Conservation (phyloP, 2,888 invertebrate species). For the Cremastobaeus sp. region DNA sequence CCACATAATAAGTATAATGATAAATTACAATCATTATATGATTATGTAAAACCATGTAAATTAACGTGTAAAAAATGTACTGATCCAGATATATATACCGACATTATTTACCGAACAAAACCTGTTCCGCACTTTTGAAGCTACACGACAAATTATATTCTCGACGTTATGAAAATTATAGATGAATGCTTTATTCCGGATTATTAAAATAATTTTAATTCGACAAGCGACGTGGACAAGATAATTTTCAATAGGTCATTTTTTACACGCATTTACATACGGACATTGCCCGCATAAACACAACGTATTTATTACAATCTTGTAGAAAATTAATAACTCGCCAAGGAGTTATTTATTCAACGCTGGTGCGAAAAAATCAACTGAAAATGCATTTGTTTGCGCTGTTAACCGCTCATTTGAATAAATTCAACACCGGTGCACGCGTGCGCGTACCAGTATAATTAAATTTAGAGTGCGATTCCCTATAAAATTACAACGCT, state of each 20-base stretch:
- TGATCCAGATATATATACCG: neutral
- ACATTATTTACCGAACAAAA: neutral
- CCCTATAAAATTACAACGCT: conserved; percentile 8
- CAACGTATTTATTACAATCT: too few species aligned
- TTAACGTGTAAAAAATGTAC: neutral
- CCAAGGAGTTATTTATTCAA: too few species aligned
- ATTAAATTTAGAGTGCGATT: too few species aligned
- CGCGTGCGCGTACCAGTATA: too few species aligned
- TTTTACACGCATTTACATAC: too few species aligned
- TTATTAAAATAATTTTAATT: neutral
- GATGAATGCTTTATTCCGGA: neutral
- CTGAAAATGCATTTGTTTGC: too few species aligned
- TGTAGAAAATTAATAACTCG: too few species aligned
- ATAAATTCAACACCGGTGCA: neutral
- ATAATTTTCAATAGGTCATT: too few species aligned
- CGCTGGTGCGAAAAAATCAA: too few species aligned
- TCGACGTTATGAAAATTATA: neutral
- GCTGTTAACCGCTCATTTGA: too few species aligned
- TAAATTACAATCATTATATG: neutral
- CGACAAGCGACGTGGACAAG: neutral
- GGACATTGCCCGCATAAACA: too few species aligned
- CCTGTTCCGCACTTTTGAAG: neutral
- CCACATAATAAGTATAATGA: too few species aligned
- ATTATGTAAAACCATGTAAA: neutral
- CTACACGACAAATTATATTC: neutral